Base-by-base conservation (phyloP, 2,797 vertebrate species). In the Microctenopoma steveboyesi region DNA sequence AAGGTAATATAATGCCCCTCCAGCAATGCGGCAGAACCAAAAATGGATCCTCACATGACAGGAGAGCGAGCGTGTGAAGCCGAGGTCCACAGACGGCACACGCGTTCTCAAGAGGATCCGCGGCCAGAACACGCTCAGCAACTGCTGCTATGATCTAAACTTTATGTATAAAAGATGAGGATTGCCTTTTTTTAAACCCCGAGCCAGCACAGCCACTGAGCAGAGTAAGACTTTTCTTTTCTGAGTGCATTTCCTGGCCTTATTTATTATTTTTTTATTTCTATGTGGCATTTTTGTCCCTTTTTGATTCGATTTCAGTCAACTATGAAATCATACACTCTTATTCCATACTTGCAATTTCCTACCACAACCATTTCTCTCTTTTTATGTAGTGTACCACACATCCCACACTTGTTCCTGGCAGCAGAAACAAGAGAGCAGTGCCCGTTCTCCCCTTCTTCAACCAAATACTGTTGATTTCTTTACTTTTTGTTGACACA, bases 291-390 rank as follows among this genome's bases (percentile, higher is more conserved):
- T 71, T 87, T 85, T 52, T 70, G 35, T 69, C 64, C 64, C 27
- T 45, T 81, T 86, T 79, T 80, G 16, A 81, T 70, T 78, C 61
- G 52, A 43, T 86, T 85, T 80, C 76, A 86, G 46, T 74, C 72
- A 82, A 79, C 75, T 81, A 79, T 89, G 76, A 87, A 89, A 88
- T 87, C 79, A 86, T 81, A 86, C 65, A 77, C 75, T 84, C 57
- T 78, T 54, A 63, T 43, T 78, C 49, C 55, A 69, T 47, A 45
- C 69, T 69, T 72, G 72, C 72, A 81, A 57, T 86, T 89, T 86
- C 74, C 68, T 72, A 60, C 68, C 76, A 7, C 78, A 30, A 66
- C 47, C 51, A 81, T 78, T 40, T 73, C 59, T 85, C 64, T 85
- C 69, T 84, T 82, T 84, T 90, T 76, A 77, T 79, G 63, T 56